phyloP scores from a whole-genome alignment of 64 coral and sea anemone species.

The Porites australiensis region DNA sequence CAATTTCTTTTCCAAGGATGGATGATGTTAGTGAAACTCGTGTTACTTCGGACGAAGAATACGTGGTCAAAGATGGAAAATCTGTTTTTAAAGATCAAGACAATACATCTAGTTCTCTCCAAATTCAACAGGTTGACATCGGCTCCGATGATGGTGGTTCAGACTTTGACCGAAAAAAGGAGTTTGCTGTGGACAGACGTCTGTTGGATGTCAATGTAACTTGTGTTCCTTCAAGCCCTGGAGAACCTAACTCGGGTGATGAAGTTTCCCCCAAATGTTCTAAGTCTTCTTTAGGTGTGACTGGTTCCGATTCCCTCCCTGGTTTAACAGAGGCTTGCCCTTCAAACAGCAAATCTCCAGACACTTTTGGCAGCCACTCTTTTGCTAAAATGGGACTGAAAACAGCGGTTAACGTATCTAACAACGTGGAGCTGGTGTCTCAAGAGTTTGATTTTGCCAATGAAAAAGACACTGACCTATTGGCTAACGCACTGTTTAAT shows the following conservation, averaged over 20 bases:
- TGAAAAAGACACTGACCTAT: slow-evolving; percentile 61
- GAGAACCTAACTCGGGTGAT: not conserved
- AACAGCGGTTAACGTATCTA: not conserved
- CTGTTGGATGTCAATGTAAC: slow-evolving; percentile 23
- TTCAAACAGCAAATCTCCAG: not conserved
- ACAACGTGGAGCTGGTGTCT: not conserved
- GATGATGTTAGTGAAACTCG: not conserved
- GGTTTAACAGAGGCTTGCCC: not conserved
- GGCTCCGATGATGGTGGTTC: not conserved
- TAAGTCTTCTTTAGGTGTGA: not conserved
- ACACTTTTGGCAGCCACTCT: not conserved
- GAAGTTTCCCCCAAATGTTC: not conserved
- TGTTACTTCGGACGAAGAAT: not conserved
- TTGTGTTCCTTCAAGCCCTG: slow-evolving; percentile 56
- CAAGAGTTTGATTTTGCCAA: not conserved
- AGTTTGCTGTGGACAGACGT: not conserved
- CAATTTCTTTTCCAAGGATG: not conserved
- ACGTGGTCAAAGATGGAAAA: not conserved
- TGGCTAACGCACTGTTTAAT: slow-evolving; percentile 83
- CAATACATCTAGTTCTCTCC: not conserved
- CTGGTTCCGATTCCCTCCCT: not conserved
- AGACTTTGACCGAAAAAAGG: not conserved
- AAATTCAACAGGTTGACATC: not conserved
- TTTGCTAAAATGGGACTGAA: not conserved
- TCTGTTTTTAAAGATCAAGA: not conserved